Base-by-base conservation (phyloP, 2,797 vertebrate genomes). In the Danio choprae region DNA sequence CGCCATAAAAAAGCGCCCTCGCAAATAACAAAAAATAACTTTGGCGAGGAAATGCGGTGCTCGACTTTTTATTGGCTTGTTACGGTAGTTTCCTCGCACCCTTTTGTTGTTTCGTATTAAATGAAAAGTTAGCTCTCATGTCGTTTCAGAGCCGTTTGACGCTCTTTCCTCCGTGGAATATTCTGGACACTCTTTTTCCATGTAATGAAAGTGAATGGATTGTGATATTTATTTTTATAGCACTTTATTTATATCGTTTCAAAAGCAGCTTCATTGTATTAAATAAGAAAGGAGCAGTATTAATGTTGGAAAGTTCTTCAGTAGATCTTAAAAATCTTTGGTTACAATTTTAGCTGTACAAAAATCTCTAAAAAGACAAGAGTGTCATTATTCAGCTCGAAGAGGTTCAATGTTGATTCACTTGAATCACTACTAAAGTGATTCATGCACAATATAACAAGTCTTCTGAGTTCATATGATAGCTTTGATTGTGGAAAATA, bases 1-100 rank as follows among this genome's bases (percentile, higher is more conserved):
- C 43, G 29, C 65, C 67, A 76, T 86, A 83, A 86, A 29, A 87
- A 86, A 81, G 69, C 68, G 29, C 41, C 36, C 46, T 70, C 51
- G 74, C 81, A 80, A 80, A 80, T 77, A 86, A 80, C 78, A 80
- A 86, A 84, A 79, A 71, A 74, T 81, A 83, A 81, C 70, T 68
- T 70, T 59, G 74, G 60, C 56, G 43, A 44, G 55, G 71, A 81
- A 64, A 80, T 29, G 38, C 36, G 60, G 70, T 75, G 67, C 40
- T 65, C n/a, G 51, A 55, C 16, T 16, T 73, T 83, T 83, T 79
- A 83, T 44, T 69, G 67, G 74, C 65, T 73, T 80, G 60, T 73
- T 70, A 41, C 40, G 18, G 76, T 80, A 82, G 20, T 74, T 71
- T 62, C 41, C 60, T 51, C 41, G 43, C 40, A 71, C 65, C 64